Conservation (phyloP, 2,113 vertebrate species). For the Scatophagus argus region DNA sequence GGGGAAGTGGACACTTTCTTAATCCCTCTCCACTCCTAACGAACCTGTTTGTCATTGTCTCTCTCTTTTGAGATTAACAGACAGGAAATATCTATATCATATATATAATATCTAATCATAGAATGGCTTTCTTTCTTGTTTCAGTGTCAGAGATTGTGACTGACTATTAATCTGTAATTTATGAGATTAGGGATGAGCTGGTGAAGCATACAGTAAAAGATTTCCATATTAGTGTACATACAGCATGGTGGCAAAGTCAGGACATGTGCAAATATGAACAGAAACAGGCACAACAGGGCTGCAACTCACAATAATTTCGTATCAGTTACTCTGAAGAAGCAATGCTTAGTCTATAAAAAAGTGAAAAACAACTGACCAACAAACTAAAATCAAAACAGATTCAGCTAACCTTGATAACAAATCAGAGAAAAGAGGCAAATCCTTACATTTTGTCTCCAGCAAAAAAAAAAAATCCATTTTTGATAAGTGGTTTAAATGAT, state of each 20-base stretch:
- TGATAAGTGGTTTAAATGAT: not conserved
- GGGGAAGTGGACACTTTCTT: conserved; percentile 33
- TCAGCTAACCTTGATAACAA: not conserved
- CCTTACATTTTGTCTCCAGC: not conserved
- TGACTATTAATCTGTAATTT: conserved; percentile 39
- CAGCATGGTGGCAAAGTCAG: not conserved
- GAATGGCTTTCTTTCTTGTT: conserved; percentile 9
- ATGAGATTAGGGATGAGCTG: conserved; percentile 27
- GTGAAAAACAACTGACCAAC: not conserved
- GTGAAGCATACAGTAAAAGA: not conserved
- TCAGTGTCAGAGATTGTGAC: conserved; percentile 9
- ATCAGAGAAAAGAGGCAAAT: not conserved
- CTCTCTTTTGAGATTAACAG: conserved; percentile 41
- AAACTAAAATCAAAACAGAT: not conserved
- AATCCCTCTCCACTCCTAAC: conserved; percentile 1
- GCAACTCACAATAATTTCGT: not conserved
- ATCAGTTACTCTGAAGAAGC: not conserved
- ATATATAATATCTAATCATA: too few species aligned
- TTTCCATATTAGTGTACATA: not conserved
- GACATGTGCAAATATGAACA: not conserved
- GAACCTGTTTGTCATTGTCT: not conserved
- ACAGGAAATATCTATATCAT: conserved; percentile 21
- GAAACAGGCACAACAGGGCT: not conserved
- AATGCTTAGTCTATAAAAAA: not conserved
- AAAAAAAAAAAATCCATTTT: too few species aligned